These are phyloP conservation scores for Astreopora myriophthalma DNA, from an alignment of 64 coral and sea anemone species.

Conservation along the genomic window DNA sequence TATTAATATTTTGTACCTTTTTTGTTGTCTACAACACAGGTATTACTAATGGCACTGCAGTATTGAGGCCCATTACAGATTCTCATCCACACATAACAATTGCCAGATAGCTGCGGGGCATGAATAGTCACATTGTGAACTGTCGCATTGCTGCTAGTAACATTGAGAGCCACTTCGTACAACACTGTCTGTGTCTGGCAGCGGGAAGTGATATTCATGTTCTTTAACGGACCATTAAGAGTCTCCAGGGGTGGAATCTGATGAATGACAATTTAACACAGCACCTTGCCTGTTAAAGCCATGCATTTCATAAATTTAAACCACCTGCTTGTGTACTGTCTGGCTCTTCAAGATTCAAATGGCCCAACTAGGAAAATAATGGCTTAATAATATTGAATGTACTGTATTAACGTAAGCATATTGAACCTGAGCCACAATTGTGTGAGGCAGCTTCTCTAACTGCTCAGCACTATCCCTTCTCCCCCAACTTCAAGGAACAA, in stretches of 20 bases:
- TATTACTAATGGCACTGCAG: not conserved
- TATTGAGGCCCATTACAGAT: constrained; percentile 9
- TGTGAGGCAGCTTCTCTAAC: too few species aligned
- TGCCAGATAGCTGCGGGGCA: not conserved
- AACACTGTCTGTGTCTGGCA: not conserved
- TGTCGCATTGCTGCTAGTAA: not conserved
- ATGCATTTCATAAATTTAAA: too few species aligned
- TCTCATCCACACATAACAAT: not conserved
- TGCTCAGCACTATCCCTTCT: too few species aligned
- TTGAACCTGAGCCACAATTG: too few species aligned
- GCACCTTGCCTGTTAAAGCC: too few species aligned
- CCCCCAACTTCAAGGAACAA: too few species aligned
- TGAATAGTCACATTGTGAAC: not conserved
- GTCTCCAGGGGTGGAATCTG: not conserved
- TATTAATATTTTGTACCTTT: not conserved
- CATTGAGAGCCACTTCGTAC: not conserved
- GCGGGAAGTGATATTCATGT: not conserved
- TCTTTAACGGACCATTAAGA: not conserved
- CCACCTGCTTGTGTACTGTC: too few species aligned
- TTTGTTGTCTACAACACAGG: not conserved
- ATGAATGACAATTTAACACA: too few species aligned
- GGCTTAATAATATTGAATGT: too few species aligned
- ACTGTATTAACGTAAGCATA: too few species aligned
- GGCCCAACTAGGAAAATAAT: too few species aligned
- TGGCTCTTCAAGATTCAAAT: too few species aligned